These are phyloP conservation scores for Drosophila nikananu DNA, from an alignment of 1,140 invertebrate genomes.

Conservation along the genomic window DNA sequence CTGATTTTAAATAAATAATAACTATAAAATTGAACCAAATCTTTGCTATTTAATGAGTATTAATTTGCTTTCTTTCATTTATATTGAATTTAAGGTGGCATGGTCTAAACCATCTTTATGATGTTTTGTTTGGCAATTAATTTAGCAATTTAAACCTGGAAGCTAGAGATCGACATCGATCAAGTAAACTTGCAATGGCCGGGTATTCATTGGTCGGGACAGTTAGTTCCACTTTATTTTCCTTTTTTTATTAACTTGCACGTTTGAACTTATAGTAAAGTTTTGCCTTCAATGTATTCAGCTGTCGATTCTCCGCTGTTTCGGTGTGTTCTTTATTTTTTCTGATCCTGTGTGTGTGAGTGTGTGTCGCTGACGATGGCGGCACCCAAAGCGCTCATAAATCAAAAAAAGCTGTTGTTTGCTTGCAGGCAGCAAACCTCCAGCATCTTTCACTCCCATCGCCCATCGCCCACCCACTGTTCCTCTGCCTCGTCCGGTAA, in stretches of 20 bases:
- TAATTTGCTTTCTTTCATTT: too few relatives aligned
- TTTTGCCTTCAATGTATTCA: conserved; percentile 65
- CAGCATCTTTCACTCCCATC: conserved; percentile 12
- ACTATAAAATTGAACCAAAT: too few relatives aligned
- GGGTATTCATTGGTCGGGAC: background rate
- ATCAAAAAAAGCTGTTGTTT: conserved; percentile 77
- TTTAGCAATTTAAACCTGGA: too few relatives aligned
- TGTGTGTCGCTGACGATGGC: conserved; percentile 38
- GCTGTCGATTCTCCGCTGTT: conserved; percentile 43
- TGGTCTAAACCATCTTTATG: background rate
- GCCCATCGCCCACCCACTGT: background rate
- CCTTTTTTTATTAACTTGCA: conserved; percentile 48
- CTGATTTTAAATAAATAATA: too few relatives aligned
- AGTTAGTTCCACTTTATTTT: background rate
- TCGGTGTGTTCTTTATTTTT: conserved; percentile 46
- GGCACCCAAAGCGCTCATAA: conserved; percentile 81
- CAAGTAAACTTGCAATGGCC: background rate
- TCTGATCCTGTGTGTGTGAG: conserved; percentile 26
- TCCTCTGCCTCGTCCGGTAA: background rate
- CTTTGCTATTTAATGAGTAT: too few relatives aligned
- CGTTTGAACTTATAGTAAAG: conserved; percentile 64
- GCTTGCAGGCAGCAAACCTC: conserved; percentile 45
- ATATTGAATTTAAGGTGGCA: too few relatives aligned
- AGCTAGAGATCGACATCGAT: too few relatives aligned
- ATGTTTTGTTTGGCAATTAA: background rate